Evolutionary conservation across 2,888 invertebrate genomes (phyloP).

Genomic region (Rotaria socialis): DNA sequence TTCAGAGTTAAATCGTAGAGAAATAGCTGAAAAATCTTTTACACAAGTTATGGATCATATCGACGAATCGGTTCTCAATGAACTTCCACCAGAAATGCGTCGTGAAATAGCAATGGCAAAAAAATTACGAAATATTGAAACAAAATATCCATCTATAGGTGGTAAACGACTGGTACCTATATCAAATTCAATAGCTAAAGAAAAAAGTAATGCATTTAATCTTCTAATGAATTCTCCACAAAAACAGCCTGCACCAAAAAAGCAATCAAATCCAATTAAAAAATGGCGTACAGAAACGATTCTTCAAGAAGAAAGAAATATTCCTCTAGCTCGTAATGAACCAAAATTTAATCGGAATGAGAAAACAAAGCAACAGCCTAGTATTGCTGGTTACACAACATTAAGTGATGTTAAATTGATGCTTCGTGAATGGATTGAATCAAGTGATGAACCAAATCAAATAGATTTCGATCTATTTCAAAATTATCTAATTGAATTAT

Average conservation of each 20-base stretch:
- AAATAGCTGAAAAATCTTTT: conserved; percentile 5
- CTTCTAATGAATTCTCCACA: conserved; percentile 12
- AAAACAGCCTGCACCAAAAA: not conserved
- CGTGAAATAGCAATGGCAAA: not conserved
- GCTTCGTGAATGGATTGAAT: conserved; percentile 14
- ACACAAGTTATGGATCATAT: conserved; percentile 33
- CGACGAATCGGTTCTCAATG: conserved; percentile 12
- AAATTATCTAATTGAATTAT: not conserved
- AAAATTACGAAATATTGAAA: not conserved
- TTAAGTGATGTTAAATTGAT: conserved; percentile 33
- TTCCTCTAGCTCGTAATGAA: not conserved
- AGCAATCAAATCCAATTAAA: not conserved
- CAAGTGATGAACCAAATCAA: conserved; percentile 15
- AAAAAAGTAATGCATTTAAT: conserved; percentile 18
- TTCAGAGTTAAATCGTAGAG: not conserved
- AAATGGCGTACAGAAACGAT: conserved; percentile 17
- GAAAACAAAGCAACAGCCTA: not conserved
- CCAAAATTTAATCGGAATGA: not conserved
- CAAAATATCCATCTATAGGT: not conserved
- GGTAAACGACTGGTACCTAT: not conserved
- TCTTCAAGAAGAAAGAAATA: not conserved
- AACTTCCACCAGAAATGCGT: conserved; percentile 17
- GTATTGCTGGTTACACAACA: not conserved
- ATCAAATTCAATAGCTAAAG: not conserved
- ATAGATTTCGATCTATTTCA: not conserved